Evolutionary conservation across 2,888 invertebrate genomes (phyloP).

Genomic region (Cryptus viduatorius): DNA sequence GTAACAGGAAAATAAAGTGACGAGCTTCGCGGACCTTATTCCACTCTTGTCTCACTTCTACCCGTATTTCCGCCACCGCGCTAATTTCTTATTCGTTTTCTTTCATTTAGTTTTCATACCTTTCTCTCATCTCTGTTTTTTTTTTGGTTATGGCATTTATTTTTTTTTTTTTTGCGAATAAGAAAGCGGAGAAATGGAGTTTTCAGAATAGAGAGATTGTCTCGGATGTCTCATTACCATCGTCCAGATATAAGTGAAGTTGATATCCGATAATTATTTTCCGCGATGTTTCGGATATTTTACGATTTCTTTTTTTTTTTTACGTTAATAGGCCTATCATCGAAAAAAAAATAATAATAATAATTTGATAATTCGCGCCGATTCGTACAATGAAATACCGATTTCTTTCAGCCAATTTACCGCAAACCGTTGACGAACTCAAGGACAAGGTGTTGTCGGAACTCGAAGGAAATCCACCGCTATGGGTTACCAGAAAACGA

Average conservation of each 20-base stretch:
- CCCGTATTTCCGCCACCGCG: constrained; percentile 44
- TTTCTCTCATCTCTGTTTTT: neutral
- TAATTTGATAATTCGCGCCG: neutral
- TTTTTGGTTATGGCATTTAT: neutral
- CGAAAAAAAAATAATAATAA: neutral
- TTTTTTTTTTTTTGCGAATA: constrained; percentile 3
- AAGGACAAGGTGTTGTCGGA: constrained; percentile 91
- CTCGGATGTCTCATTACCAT: neutral
- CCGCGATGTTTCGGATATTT: no score
- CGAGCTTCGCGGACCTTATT: constrained; percentile 71
- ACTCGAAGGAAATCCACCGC: constrained; percentile 93
- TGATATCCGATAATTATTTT: no score
- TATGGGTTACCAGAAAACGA: constrained; percentile 92
- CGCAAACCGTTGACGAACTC: constrained; percentile 89
- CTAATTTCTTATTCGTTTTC: constrained; percentile 28
- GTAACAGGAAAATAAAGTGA: constrained; percentile 79
- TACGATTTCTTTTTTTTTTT: no score
- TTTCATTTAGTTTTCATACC: constrained; percentile 34
- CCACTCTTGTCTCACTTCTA: constrained; percentile 60
- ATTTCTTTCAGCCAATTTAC: constrained; percentile 90
- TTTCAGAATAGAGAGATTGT: neutral
- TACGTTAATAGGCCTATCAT: no score
- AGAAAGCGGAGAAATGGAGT: neutral
- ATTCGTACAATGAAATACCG: constrained; percentile 3
- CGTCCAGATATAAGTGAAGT: neutral